These are phyloP conservation scores for Cacoxenus indagator DNA, from an alignment of 2,888 invertebrate genomes.

Conservation along the genomic window DNA sequence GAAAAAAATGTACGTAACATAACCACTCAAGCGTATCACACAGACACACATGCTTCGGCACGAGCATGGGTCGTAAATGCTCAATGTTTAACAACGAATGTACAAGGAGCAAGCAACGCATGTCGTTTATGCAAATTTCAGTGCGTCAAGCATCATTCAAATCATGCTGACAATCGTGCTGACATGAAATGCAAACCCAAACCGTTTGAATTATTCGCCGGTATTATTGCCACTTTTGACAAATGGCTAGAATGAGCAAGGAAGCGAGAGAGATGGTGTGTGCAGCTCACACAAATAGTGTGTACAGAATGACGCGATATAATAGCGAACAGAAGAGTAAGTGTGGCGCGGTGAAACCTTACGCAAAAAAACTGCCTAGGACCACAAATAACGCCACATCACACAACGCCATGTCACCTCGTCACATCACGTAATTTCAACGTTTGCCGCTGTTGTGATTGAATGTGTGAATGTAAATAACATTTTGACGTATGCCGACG, in stretches of 20 bases:
- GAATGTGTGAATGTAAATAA: background rate
- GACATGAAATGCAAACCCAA: background rate
- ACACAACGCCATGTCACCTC: background rate
- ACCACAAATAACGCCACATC: background rate
- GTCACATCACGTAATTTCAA: background rate
- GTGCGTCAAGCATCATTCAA: background rate
- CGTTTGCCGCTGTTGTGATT: background rate
- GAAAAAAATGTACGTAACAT: background rate
- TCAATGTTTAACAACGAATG: background rate
- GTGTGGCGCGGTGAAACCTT: background rate
- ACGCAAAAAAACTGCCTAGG: background rate
- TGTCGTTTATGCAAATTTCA: constrained; percentile 1
- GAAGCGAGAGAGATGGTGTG: background rate
- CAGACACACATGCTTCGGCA: background rate
- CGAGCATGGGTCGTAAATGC: background rate
- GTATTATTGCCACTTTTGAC: background rate
- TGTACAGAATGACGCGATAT: background rate
- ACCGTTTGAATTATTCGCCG: background rate
- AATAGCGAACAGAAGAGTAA: background rate
- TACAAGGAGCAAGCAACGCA: background rate
- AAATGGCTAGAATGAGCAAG: background rate
- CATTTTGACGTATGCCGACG: background rate
- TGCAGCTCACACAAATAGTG: background rate
- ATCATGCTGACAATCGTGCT: background rate
- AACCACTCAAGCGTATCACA: background rate